Conservation (phyloP, 2,113 vertebrate genomes). For the Oplegnathus fasciatus region DNA sequence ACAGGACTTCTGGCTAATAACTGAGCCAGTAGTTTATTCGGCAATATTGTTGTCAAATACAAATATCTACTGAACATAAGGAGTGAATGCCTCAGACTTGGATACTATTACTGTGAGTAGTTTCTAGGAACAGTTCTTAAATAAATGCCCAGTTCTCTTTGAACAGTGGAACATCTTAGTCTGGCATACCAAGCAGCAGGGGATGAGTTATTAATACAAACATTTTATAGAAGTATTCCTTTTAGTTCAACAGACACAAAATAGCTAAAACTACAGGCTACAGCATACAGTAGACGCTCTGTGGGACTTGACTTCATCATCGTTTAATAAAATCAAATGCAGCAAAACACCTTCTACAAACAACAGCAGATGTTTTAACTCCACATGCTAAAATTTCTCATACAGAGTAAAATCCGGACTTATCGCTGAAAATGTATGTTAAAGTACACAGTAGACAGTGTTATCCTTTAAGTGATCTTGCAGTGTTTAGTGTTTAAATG, state of each 20-base stretch:
- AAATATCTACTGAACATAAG: neutral
- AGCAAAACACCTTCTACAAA: neutral
- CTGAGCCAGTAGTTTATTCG: neutral
- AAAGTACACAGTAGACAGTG: neutral
- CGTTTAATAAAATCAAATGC: neutral
- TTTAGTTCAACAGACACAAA: conserved; percentile 8
- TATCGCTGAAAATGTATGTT: neutral
- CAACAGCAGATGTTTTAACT: neutral
- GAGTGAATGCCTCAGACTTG: neutral
- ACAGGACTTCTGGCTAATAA: conserved; percentile 23
- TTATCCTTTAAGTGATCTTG: neutral
- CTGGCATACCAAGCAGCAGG: neutral
- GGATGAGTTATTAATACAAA: conserved; percentile 23
- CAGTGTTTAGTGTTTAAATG: neutral
- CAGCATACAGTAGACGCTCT: neutral
- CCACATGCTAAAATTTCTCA: neutral
- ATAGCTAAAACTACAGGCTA: neutral
- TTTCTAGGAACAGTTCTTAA: conserved; percentile 7
- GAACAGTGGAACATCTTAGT: conserved; percentile 5
- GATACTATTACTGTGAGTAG: neutral
- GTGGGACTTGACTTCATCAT: neutral
- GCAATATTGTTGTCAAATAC: conserved; percentile 2
- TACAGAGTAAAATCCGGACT: neutral
- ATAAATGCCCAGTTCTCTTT: neutral
- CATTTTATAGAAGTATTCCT: neutral